phyloP scores from a whole-genome alignment of 2,797 vertebrate genomes.

The Eulemur albifrons region DNA sequence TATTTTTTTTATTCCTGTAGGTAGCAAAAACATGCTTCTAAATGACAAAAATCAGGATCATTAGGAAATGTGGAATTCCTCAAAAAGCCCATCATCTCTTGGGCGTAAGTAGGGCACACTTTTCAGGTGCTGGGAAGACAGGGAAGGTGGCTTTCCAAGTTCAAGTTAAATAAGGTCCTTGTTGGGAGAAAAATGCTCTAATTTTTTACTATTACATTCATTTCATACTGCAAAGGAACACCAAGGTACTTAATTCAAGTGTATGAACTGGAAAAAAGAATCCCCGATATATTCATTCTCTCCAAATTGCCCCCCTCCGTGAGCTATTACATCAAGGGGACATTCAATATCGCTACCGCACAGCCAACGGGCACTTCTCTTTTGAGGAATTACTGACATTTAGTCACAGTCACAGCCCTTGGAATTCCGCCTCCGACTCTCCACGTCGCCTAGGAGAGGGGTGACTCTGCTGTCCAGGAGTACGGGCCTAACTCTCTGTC shows the following conservation, averaged over 20 bases:
- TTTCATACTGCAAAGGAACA: not conserved
- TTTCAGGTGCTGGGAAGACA: not conserved
- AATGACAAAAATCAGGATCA: not conserved
- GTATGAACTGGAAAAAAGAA: not conserved
- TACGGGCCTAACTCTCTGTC: not conserved
- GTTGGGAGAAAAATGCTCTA: not conserved
- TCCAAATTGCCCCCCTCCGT: not conserved
- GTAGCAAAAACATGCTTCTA: conserved; percentile 3
- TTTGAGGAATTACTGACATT: not conserved
- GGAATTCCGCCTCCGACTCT: not conserved
- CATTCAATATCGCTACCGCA: not conserved
- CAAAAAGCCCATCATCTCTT: not conserved
- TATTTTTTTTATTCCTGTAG: not conserved
- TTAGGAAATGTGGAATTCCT: not conserved
- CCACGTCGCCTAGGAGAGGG: not conserved
- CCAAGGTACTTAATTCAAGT: not conserved
- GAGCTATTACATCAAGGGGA: not conserved
- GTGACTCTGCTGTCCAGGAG: not conserved
- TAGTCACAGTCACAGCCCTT: not conserved
- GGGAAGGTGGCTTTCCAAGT: not conserved
- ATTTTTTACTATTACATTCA: not conserved
- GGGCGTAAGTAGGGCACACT: not conserved
- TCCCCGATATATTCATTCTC: not conserved
- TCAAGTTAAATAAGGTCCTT: not conserved
- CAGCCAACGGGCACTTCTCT: not conserved